Evolutionary conservation across 2,888 invertebrate genomes (phyloP).

Genomic region (Dynastes hyllus): DNA sequence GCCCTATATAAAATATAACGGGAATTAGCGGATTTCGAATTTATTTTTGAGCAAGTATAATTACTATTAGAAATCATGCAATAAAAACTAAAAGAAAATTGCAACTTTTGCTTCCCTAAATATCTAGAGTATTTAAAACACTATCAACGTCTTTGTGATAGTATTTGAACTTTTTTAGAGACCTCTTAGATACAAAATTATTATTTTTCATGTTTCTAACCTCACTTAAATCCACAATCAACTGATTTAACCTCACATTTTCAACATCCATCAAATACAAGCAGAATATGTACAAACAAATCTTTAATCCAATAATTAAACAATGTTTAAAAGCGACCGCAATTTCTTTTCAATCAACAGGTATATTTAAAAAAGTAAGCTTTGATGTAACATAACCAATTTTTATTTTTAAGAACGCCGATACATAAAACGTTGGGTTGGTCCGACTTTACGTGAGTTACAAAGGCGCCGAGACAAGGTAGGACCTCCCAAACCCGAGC

Average conservation of each 20-base stretch:
- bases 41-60: too few relatives aligned
- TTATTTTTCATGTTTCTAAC: too few relatives aligned
- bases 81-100: too few relatives aligned
- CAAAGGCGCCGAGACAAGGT: conserved; percentile 75
- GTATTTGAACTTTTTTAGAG: too few relatives aligned
- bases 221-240: too few relatives aligned
- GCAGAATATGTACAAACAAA: conserved; percentile 1
- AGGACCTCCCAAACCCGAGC: conserved; percentile 71
- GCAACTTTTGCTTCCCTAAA: too few relatives aligned
- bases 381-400: conserved; percentile 11
- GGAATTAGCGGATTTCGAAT: too few relatives aligned
- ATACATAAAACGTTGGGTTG: conserved; percentile 76
- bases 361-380: neutral
- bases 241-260: conserved; percentile 7
- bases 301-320: neutral
- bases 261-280: neutral
- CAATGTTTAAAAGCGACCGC: neutral
- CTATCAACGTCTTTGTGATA: too few relatives aligned
- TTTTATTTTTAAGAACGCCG: conserved; percentile 5
- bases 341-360: neutral
- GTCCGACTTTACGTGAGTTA: conserved; percentile 79
- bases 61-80: too few relatives aligned
- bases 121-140: too few relatives aligned
- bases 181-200: too few relatives aligned
- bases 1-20: too few relatives aligned